phyloP scores from a whole-genome alignment of 2,888 invertebrate species.

The Bombylius discolor region DNA sequence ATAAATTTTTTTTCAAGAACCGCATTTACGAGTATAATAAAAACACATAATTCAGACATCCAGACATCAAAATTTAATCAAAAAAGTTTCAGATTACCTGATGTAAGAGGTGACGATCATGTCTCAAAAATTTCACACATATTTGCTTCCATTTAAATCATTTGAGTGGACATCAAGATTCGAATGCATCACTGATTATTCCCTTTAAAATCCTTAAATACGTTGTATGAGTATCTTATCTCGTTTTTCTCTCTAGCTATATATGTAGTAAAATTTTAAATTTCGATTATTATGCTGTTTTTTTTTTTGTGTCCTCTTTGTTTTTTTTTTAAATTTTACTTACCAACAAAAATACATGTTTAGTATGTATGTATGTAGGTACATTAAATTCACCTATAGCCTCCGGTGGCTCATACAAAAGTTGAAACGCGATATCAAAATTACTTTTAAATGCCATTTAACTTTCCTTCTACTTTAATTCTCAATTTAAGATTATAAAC shows the following conservation, averaged over 20 bases:
- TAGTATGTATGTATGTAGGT: no score
- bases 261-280: no score
- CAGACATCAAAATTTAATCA: background rate
- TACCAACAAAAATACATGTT: no score
- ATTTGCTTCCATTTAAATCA: background rate
- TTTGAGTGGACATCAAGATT: background rate
- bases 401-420: background rate
- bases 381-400: background rate
- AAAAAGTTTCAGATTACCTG: background rate
- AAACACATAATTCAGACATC: background rate
- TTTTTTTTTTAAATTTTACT: no score
- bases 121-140: background rate
- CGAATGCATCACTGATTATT: background rate
- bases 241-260: no score
- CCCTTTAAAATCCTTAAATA: background rate
- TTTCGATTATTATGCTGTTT: no score
- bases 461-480: slow-evolving; percentile 2
- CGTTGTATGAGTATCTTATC: no score
- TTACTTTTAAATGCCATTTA: slow-evolving; percentile 12
- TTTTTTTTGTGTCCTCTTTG: no score
- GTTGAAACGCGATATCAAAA: slow-evolving; percentile 11
- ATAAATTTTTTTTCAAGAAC: no score
- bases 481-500: slow-evolving; percentile 3
- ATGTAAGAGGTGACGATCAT: background rate
- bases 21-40: no score